Evolutionary conservation across 2,113 vertebrate genomes (phyloP), one percentile per base, ranked within the genome.

Genomic region (Upupa epops): DNA sequence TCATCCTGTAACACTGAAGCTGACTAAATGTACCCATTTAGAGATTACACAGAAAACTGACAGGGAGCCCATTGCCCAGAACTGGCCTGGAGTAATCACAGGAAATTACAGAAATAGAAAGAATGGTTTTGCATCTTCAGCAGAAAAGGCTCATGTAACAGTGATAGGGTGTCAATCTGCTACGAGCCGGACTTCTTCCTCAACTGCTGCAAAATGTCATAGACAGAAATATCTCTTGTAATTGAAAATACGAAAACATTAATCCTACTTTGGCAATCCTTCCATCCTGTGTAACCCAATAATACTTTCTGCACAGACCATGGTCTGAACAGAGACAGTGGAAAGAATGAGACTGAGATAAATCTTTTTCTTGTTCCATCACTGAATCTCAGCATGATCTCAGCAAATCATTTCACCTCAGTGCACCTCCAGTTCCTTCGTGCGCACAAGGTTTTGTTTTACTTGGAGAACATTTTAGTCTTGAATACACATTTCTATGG

Each of bases 201-300:
- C 73, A 61, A 88, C 37, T 91, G 16, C 52, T 92, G 60, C n/a
- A 91, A 94, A 89, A 92, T 83, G 45, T 69, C 90, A 84, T 21
- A 72, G 80, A 21, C 65, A 86, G 66, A 91, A 94, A 95, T 91
- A 75, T 42, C 58, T 86, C 92, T 65, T 80, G 18, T 34, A 69
- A 86, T 65, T 71, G 66, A 84, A 84, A 83, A 56, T 58, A 74
- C 0, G n/a, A 79, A 81, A 93, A 54, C 25, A 65, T 54, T 61
- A 64, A 70, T 72, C 16, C 1, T 34, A 17, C 15, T 91, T 83
- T n/a, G 49, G 76, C 83, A 95, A 51, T 92, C 59, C 73, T 93
- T 94, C 92, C 83, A 34, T 37, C 58, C 61, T 79, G 29, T 75
- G 83, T 72, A 86, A 86, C 55, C 52, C 60, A 45, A 68, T 34